Base-by-base conservation (phyloP, 2,797 vertebrate species). In the Diplodus puntazzo region DNA sequence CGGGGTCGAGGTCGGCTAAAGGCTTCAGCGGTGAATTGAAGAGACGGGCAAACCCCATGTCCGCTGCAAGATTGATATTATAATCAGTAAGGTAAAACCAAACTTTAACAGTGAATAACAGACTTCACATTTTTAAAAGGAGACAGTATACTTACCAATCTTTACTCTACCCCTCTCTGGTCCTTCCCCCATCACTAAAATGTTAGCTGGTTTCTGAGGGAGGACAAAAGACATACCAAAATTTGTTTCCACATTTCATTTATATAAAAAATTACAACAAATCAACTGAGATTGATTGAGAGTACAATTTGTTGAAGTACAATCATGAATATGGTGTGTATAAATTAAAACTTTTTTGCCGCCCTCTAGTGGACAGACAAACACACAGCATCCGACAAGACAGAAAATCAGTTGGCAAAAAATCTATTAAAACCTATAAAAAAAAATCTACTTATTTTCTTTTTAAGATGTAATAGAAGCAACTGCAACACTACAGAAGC, bases 21-120 rank as follows among this genome's bases (percentile, higher is more conserved):
- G 98, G 98, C 98, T 99, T 99, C 94, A 99, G 96, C 91, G 98
- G 98, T 96, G 98, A 99, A 96, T 99, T 99, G 97, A 99, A 99
- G 93, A 99, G 97, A 68, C 98, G 97, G 92, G 98, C 98, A 97
- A 99, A 99, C 91, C 98, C 98, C 98, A 99, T 99, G 92, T 99
- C 98, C 92, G 98, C 98, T 99, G 95, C 66, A 86, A 2, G 58
- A 64, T 0, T 68, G 14, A 66, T 13, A 67, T 25, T 2, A 73
- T 2, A 49, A 27, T 75, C 2, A 61, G 42, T 73, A 4, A 65
- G 48, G 13, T 9, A 5, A 57, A 6, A 43, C 20, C 20, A 46
- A 62, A 50, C 8, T 21, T 46, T 18, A 64, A 55, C 7, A 52
- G 48, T 0, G 16, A 42, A 21, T 3, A 34, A 34, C 30, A 4